Percentiles rank a stretch among this genome's conserved stretches.
Conservation (phyloP, 1,140 invertebrate genomes). For the Polypedilum vanderplanki region DNA sequence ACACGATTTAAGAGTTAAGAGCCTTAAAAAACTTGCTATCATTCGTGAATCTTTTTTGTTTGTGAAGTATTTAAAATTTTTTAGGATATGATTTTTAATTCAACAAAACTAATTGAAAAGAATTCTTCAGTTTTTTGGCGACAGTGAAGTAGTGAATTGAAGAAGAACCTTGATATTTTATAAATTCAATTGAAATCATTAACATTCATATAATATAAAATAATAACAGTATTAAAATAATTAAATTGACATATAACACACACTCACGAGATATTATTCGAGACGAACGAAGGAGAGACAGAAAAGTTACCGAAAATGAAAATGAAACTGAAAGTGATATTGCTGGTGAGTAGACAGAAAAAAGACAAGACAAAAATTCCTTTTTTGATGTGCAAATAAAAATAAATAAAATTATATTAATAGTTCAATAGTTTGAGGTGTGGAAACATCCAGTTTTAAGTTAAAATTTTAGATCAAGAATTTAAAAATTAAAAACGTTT, state of each 20-base stretch:
- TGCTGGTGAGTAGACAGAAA: background rate
- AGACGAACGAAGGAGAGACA: background rate
- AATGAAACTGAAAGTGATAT: slow-evolving; percentile 26
- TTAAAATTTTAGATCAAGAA: too few species aligned
- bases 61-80: background rate
- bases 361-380: background rate
- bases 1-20: background rate
- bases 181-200: background rate
- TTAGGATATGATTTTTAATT: background rate
- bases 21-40: background rate
- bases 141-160: background rate
- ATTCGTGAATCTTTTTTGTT: background rate
- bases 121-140: background rate
- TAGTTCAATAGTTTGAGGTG: too few species aligned
- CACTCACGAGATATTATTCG: background rate
- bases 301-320: background rate
- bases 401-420: too few species aligned
- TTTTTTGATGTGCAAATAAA: too few species aligned
- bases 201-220: slow-evolving; percentile 2
- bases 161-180: slow-evolving; percentile 4
- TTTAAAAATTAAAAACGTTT: too few species aligned
- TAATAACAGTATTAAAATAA: background rate
- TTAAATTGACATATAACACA: background rate
- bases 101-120: background rate
- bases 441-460: too few species aligned